Conservation (phyloP, 2,888 invertebrate genomes). For the Cephus sareptanus region DNA sequence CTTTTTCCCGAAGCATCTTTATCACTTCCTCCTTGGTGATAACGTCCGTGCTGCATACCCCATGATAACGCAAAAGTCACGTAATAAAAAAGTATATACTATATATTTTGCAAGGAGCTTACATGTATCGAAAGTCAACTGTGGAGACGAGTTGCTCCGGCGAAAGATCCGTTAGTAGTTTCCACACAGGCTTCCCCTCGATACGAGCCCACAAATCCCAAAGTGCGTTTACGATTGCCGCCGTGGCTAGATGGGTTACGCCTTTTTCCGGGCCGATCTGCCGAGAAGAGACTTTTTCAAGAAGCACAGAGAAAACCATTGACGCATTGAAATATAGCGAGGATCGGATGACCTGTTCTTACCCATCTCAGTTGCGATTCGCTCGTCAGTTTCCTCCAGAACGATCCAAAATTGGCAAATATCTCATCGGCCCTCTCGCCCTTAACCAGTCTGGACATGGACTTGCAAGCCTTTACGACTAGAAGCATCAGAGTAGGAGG, state of each 20-base stretch:
- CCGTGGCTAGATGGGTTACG: conserved; percentile 86
- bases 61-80: neutral
- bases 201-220: conserved; percentile 94
- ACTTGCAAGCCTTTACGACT: conserved; percentile 81
- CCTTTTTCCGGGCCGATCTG: conserved; percentile 94
- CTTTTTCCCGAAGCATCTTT: conserved; percentile 72
- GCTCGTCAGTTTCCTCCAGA: conserved; percentile 85
- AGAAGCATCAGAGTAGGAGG: conserved; percentile 30
- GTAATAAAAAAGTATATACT: neutral
- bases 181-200: conserved; percentile 89
- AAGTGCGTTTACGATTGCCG: conserved; percentile 88
- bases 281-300: too few species aligned
- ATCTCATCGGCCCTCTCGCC: conserved; percentile 78
- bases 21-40: conserved; percentile 87
- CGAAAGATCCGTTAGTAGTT: conserved; percentile 82
- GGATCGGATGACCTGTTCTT: conserved; percentile 11
- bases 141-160: conserved; percentile 87
- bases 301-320: too few species aligned
- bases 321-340: too few species aligned
- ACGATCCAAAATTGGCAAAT: conserved; percentile 79
- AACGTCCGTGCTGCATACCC: conserved; percentile 78
- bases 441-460: conserved; percentile 77
- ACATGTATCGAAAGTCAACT: conserved; percentile 86
- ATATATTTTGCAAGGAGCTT: conserved; percentile 7
- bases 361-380: conserved; percentile 95